A percentile compares a stretch with the other conserved stretches of the same genome.
These are phyloP conservation scores for Aphelenchoides besseyi DNA, from an alignment of 1,140 invertebrate species.

Conservation along the genomic window DNA sequence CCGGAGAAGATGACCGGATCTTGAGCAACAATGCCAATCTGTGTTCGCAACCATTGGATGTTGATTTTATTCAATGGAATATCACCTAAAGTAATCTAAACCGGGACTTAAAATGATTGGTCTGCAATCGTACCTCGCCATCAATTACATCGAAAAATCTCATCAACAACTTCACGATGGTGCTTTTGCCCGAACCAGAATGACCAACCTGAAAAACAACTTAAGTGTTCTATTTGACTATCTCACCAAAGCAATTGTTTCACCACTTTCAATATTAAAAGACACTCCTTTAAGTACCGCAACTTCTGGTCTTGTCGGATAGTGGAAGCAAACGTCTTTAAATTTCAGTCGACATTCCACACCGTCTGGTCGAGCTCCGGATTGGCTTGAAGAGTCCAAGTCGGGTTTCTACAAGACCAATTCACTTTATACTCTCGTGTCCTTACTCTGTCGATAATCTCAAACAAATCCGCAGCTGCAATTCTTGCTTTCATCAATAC, in stretches of 20 bases:
- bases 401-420: slow-evolving; percentile 32
- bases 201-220: slow-evolving; percentile 67
- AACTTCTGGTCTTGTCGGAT: slow-evolving; percentile 30
- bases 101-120: neutral
- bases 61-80: slow-evolving; percentile 48
- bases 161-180: slow-evolving; percentile 64
- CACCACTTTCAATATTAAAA: slow-evolving; percentile 78
- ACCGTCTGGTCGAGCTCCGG: neutral
- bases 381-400: slow-evolving; percentile 3
- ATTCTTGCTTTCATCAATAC: slow-evolving; percentile 67
- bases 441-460: slow-evolving; percentile 71
- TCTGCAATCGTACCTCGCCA: neutral
- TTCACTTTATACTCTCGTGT: too few species aligned
- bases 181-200: slow-evolving; percentile 66
- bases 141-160: slow-evolving; percentile 64
- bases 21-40: slow-evolving; percentile 76
- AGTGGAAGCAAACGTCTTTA: slow-evolving; percentile 21
- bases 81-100: slow-evolving; percentile 51
- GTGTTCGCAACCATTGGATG: slow-evolving; percentile 66
- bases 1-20: slow-evolving; percentile 77
- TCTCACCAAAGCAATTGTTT: slow-evolving; percentile 75
- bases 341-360: slow-evolving; percentile 22
- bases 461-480: slow-evolving; percentile 75
- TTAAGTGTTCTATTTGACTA: neutral
- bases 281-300: slow-evolving; percentile 76